These are phyloP conservation scores for Acropternis orthonyx DNA, from an alignment of 2,797 vertebrate genomes.

Conservation along the genomic window DNA sequence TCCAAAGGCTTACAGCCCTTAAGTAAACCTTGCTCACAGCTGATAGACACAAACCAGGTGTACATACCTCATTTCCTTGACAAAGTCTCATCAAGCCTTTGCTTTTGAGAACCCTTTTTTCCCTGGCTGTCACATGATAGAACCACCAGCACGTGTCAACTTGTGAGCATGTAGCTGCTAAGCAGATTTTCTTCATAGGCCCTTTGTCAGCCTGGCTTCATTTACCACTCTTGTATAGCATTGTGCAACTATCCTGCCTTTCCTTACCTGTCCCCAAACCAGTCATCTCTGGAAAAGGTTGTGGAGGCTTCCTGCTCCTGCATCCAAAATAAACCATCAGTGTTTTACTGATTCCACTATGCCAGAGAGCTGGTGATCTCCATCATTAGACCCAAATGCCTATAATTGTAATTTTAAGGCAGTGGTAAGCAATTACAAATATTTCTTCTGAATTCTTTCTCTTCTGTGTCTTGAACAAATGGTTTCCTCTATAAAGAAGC, in stretches of 20 bases:
- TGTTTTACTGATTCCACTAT: not conserved
- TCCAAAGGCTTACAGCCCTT: not conserved
- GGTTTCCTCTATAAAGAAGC: not conserved
- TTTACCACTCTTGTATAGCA: not conserved
- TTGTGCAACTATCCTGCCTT: not conserved
- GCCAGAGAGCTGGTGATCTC: not conserved
- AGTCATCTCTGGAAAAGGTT: not conserved
- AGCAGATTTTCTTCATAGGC: not conserved
- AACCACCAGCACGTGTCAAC: not conserved
- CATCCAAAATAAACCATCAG: not conserved
- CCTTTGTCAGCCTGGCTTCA: not conserved
- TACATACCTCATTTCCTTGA: not conserved
- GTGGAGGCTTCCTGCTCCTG: not conserved
- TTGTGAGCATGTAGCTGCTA: not conserved
- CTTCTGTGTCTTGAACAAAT: not conserved
- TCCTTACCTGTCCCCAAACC: not conserved
- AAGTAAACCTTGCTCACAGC: not conserved
- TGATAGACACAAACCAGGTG: not conserved
- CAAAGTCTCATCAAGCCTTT: not conserved
- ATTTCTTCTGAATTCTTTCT: not conserved
- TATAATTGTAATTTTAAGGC: not conserved
- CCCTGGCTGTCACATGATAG: not conserved
- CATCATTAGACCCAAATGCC: not conserved
- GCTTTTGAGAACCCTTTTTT: not conserved
- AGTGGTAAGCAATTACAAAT: not conserved